A percentile compares a stretch with the other conserved stretches of the same genome.
phyloP scores from a whole-genome alignment of 2,888 invertebrate genomes.

The Plebejus argus region DNA sequence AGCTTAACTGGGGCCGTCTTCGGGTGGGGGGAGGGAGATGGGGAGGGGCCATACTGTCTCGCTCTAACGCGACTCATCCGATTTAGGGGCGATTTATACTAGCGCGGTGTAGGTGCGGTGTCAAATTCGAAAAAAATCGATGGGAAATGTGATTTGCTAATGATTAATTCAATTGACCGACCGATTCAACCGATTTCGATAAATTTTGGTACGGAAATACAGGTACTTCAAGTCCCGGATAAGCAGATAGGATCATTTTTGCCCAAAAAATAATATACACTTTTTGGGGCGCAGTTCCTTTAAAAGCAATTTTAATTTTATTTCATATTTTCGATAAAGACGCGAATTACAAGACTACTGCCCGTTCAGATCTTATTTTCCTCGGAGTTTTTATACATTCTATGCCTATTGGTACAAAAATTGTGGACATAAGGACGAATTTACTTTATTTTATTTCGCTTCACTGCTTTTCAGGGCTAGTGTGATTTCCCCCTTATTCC shows the following conservation, averaged over 20 bases:
- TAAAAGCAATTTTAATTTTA: no score
- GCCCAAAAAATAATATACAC: no score
- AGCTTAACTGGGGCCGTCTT: constrained; percentile 78
- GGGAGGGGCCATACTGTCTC: constrained; percentile 61
- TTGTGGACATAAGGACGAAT: not conserved
- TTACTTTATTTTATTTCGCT: not conserved
- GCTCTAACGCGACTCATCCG: constrained; percentile 61
- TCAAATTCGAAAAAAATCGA: not conserved
- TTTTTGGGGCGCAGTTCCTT: no score
- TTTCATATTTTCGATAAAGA: no score
- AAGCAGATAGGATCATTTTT: no score
- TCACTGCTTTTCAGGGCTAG: not conserved
- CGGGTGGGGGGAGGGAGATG: constrained; percentile 44
- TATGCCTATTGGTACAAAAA: not conserved
- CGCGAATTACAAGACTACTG: no score
- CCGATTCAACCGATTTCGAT: no score
- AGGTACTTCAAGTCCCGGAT: no score
- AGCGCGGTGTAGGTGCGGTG: not conserved
- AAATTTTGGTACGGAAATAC: no score
- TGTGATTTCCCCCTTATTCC: constrained; percentile 51
- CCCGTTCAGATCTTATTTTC: no score
- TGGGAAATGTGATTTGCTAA: not conserved
- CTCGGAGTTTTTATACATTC: no score
- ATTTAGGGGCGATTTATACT: constrained; percentile 46
- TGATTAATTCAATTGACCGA: no score